Base-by-base conservation (phyloP, 2,113 vertebrate genomes). In the Andinoacara biseriatus region DNA sequence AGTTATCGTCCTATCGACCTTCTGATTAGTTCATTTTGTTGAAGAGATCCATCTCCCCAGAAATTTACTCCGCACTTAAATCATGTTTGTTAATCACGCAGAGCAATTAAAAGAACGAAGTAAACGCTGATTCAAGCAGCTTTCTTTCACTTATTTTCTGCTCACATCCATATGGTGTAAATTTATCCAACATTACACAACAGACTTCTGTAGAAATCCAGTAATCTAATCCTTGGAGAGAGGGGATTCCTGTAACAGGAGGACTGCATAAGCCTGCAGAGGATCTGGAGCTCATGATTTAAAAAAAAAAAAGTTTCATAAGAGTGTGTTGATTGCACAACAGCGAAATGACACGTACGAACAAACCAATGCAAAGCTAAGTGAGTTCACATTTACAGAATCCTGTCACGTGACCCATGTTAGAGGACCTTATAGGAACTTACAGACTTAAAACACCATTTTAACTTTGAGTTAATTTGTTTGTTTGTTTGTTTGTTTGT, bases 141-240 rank as follows among this genome's bases (percentile, higher is more conserved):
- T 26, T 52, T 3, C 3, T 52, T 72, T 31, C 17, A 33, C 67
- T 54, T 72, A 1, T 69, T 33, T 7, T 54, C 24, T 26, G 14
- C 17, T 72, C 17, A 54, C 67, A 54, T 54, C 26, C 29, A 69
- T 52, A 54, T 7, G 1, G 46, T 72, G 67, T 72, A 33, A 2
- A 31, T 72, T 54, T 54, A 72, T 72, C 67, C 67, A 54, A 33
- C 46, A 33, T 72, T 72, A 54, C 46, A 52, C 65, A 72, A 72
- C 26, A 13, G 43, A 72, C 17, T 3, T 72, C 31, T 10, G 24
- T 52, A 72, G 65, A 31, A 72, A n/a, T 72, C 46, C 67, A 72
- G 26, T 72, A 2, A 54, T 72, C 67, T 72, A n/a, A 52, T 54
- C 18, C 46, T 26, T 54, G 67, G 46, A 54, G 52, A 72, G 46